Percentiles rank a stretch among this genome's conserved stretches.
These are phyloP conservation scores for Benitochromis conjunctus DNA, from an alignment of 2,113 vertebrate genomes.

Conservation along the genomic window DNA sequence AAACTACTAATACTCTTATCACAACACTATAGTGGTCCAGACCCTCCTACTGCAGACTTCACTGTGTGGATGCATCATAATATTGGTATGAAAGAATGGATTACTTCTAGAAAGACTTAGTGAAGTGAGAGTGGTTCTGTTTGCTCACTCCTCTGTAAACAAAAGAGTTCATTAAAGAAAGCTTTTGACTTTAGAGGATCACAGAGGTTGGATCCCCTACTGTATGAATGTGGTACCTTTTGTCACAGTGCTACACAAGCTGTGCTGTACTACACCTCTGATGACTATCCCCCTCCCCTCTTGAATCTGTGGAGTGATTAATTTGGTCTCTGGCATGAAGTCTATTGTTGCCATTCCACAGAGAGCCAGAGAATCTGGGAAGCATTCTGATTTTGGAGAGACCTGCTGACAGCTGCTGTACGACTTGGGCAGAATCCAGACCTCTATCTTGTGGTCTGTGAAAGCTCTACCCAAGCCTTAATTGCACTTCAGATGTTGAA, in stretches of 20 bases:
- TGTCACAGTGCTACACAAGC: slow-evolving; percentile 25
- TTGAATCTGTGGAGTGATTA: slow-evolving; percentile 31
- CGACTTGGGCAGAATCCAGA: slow-evolving; percentile 47
- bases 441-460: slow-evolving; percentile 47
- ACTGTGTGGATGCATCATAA: background rate
- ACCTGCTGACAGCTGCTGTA: slow-evolving; percentile 68
- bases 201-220: background rate
- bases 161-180: slow-evolving; percentile 44
- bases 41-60: background rate
- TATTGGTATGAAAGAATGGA: slow-evolving; percentile 25
- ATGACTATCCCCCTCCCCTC: slow-evolving; percentile 5
- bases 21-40: background rate
- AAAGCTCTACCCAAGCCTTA: slow-evolving; percentile 51
- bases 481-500: slow-evolving; percentile 53
- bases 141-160: slow-evolving; percentile 42
- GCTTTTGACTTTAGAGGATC: slow-evolving; percentile 32
- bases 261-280: slow-evolving; percentile 6
- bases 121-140: slow-evolving; percentile 27
- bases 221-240: slow-evolving; percentile 12
- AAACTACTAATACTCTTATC: background rate
- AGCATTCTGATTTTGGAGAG: slow-evolving; percentile 52
- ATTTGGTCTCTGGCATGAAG: slow-evolving; percentile 46
- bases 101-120: background rate
- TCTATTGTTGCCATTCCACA: slow-evolving; percentile 62
- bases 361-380: slow-evolving; percentile 52